Evolutionary conservation across 2,888 invertebrate species (phyloP).

Genomic region (Scaptomyza tumidula): DNA sequence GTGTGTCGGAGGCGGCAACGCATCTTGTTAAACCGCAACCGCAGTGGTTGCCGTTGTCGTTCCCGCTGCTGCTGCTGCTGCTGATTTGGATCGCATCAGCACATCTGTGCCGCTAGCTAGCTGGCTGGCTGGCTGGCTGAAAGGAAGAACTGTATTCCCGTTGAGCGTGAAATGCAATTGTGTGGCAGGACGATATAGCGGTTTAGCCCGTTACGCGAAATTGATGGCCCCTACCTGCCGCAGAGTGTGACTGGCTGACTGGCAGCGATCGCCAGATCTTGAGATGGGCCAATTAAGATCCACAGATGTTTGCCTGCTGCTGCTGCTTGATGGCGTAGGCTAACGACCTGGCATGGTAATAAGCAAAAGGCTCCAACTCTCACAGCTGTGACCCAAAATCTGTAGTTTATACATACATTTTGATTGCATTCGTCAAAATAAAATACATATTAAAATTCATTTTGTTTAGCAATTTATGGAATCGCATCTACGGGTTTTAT

Average conservation of each 20-base stretch:
- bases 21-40: conserved; percentile 82
- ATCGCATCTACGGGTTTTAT: conserved; percentile 31
- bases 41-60: conserved; percentile 37
- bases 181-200: conserved; percentile 65
- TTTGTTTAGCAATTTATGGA: neutral
- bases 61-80: conserved; percentile 35
- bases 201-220: conserved; percentile 72
- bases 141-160: conserved; percentile 50
- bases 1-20: conserved; percentile 77
- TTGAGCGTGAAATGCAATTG: conserved; percentile 70
- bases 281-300: conserved; percentile 78
- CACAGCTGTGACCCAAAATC: conserved; percentile 55
- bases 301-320: conserved; percentile 62
- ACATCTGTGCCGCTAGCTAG: conserved; percentile 72
- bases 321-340: conserved; percentile 53
- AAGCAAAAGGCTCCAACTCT: conserved; percentile 30
- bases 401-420: neutral
- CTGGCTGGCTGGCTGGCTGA: conserved; percentile 15
- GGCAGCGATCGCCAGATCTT: conserved; percentile 30
- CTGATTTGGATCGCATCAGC: conserved; percentile 70
- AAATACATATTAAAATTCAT: too few relatives aligned
- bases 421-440: neutral
- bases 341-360: conserved; percentile 42
- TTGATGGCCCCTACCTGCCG: conserved; percentile 57
- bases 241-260: conserved; percentile 3